phyloP scores from a whole-genome alignment of 2,888 invertebrate genomes.

The Erebia epiphron region DNA sequence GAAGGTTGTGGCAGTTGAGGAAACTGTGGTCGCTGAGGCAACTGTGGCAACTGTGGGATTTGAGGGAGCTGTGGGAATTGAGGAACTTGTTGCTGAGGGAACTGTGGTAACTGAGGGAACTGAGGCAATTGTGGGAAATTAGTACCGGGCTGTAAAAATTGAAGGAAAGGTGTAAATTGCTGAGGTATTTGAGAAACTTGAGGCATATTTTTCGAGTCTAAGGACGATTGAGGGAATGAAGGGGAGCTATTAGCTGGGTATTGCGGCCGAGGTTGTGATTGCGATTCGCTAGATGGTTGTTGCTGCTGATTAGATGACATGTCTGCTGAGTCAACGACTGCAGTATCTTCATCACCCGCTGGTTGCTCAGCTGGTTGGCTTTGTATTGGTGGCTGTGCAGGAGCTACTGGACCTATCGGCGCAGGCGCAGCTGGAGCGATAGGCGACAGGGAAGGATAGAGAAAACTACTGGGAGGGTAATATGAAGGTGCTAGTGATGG shows the following conservation, averaged over 20 bases:
- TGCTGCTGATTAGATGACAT: constrained; percentile 49
- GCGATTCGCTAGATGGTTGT: constrained; percentile 30
- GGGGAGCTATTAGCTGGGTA: constrained; percentile 38
- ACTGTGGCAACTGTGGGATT: constrained; percentile 46
- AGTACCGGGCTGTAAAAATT: constrained; percentile 42
- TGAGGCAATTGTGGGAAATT: constrained; percentile 45
- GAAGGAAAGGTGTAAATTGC: constrained; percentile 38
- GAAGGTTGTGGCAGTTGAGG: constrained; percentile 49
- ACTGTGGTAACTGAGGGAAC: constrained; percentile 50
- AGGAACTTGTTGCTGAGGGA: constrained; percentile 41
- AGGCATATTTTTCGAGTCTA: constrained; percentile 44
- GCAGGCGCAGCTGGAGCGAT: constrained; percentile 41
- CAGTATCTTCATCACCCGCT: constrained; percentile 62
- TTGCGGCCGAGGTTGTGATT: constrained; percentile 43
- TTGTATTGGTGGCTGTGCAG: constrained; percentile 42
- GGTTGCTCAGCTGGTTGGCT: constrained; percentile 48
- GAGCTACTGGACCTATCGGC: constrained; percentile 40
- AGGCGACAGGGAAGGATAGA: constrained; percentile 54
- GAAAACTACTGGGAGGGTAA: constrained; percentile 53
- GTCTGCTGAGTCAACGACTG: constrained; percentile 72
- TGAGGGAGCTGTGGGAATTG: constrained; percentile 49
- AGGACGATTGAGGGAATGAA: constrained; percentile 33
- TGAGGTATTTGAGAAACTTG: constrained; percentile 43
- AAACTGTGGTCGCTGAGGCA: constrained; percentile 47
- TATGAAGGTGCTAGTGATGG: constrained; percentile 56